phyloP scores from a whole-genome alignment of 2,113 vertebrate species.

The Melanotaenia duboulayi region DNA sequence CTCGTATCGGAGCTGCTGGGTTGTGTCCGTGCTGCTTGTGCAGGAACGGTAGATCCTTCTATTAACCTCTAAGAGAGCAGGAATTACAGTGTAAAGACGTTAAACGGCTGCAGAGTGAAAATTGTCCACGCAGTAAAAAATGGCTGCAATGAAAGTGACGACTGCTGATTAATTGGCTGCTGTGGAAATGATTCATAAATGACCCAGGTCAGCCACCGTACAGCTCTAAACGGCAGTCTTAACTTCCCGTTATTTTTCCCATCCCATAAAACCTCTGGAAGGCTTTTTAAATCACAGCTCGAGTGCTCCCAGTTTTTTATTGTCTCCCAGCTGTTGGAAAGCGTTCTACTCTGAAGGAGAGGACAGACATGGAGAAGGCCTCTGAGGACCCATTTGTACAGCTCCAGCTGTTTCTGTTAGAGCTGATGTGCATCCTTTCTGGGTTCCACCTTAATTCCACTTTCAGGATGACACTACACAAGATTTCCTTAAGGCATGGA shows the following conservation, averaged over 20 bases:
- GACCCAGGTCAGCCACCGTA: slow-evolving; percentile 48
- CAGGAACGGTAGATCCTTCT: too few species aligned
- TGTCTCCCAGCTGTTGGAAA: slow-evolving; percentile 76
- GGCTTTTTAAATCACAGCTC: slow-evolving; percentile 51
- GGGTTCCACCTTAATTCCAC: slow-evolving; percentile 59
- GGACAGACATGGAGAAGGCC: slow-evolving; percentile 62
- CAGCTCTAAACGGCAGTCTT: slow-evolving; percentile 28
- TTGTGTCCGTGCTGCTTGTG: too few species aligned
- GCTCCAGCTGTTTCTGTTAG: slow-evolving; percentile 63
- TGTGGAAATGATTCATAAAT: slow-evolving; percentile 22
- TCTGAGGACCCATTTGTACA: slow-evolving; percentile 71
- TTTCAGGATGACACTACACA: slow-evolving; percentile 19
- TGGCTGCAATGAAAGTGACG: background rate
- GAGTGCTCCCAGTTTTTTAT: slow-evolving; percentile 66
- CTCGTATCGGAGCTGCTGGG: too few species aligned
- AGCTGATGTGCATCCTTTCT: slow-evolving; percentile 67
- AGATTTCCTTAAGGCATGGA: background rate
- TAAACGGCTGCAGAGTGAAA: background rate
- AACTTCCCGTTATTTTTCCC: slow-evolving; percentile 27
- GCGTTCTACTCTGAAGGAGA: slow-evolving; percentile 70
- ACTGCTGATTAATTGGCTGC: slow-evolving; percentile 3
- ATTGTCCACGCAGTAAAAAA: background rate
- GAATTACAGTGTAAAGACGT: background rate
- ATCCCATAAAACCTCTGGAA: slow-evolving; percentile 59
- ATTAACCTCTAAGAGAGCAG: background rate